phyloP scores from a whole-genome alignment of 1,140 invertebrate genomes.

The Drosophila lini region DNA sequence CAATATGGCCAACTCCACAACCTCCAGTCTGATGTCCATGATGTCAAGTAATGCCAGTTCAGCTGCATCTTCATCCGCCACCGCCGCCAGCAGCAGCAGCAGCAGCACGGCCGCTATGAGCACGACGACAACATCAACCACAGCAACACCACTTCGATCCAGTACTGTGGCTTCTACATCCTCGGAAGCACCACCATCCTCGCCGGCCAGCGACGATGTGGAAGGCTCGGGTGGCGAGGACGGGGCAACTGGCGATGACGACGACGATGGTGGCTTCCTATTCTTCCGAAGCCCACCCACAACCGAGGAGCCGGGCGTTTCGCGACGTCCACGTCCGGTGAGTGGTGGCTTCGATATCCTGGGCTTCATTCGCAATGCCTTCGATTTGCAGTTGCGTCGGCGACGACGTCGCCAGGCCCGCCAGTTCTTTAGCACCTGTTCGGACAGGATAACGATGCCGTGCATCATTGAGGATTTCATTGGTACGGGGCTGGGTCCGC shows the following conservation, averaged over 20 bases:
- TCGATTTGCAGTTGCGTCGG: slow-evolving; percentile 59
- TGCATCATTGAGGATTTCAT: slow-evolving; percentile 93
- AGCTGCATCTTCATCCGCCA: neutral
- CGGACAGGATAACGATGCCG: slow-evolving; percentile 90
- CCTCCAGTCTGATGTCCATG: slow-evolving; percentile 25
- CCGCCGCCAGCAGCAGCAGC: slow-evolving; percentile 9
- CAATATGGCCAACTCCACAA: slow-evolving; percentile 34
- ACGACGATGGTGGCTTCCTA: slow-evolving; percentile 48
- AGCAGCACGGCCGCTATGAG: slow-evolving; percentile 37
- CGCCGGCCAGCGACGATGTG: slow-evolving; percentile 62
- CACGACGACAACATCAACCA: slow-evolving; percentile 36
- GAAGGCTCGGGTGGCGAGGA: slow-evolving; percentile 83
- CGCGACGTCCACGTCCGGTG: slow-evolving; percentile 65
- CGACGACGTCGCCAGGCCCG: slow-evolving; percentile 51
- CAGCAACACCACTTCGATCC: slow-evolving; percentile 42
- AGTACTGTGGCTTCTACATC: slow-evolving; percentile 46
- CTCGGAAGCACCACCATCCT: slow-evolving; percentile 20
- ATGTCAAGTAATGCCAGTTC: slow-evolving; percentile 29
- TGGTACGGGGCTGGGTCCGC: slow-evolving; percentile 85
- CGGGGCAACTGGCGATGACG: slow-evolving; percentile 20
- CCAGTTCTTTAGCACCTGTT: slow-evolving; percentile 86
- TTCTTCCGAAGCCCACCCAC: slow-evolving; percentile 49
- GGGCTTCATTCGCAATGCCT: slow-evolving; percentile 47
- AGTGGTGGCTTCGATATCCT: slow-evolving; percentile 73
- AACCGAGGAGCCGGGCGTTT: slow-evolving; percentile 50